phyloP scores from a whole-genome alignment of 2,888 invertebrate species.

The Zhengitettix transpicula region DNA sequence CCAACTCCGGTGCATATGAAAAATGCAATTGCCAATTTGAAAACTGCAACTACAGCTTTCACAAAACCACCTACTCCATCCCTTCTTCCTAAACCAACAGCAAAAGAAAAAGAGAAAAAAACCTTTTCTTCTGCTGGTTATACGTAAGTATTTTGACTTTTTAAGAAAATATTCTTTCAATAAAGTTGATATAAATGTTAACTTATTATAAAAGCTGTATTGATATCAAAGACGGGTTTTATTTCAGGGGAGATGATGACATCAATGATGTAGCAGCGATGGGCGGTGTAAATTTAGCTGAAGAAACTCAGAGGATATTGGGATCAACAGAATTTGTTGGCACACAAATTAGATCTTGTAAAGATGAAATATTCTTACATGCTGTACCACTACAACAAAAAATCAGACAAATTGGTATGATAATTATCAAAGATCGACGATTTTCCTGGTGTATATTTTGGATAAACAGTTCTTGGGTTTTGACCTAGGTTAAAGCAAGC shows the following conservation, averaged over 20 bases:
- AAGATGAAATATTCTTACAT: conserved; percentile 79
- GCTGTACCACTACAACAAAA: conserved; percentile 58
- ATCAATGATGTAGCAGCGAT: conserved; percentile 98
- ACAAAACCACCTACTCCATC: conserved; percentile 10
- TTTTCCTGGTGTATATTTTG: no score
- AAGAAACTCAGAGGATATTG: conserved; percentile 87
- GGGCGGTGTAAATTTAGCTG: conserved; percentile 95
- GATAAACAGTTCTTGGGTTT: no score
- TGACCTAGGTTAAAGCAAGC: no score
- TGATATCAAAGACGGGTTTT: conserved; percentile 19
- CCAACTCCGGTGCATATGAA: conserved; percentile 7
- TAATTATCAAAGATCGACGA: no score
- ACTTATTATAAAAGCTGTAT: not conserved
- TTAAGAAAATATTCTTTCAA: not conserved
- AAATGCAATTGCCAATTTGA: conserved; percentile 3
- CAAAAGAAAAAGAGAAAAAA: conserved; percentile 66
- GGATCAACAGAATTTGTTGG: conserved; percentile 81
- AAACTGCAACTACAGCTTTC: conserved; percentile 1
- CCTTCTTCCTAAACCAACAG: conserved; percentile 31
- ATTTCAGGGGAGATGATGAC: conserved; percentile 72
- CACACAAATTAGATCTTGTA: conserved; percentile 77
- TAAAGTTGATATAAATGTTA: conserved; percentile 4
- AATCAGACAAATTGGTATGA: conserved; percentile 51
- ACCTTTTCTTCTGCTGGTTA: conserved; percentile 37
- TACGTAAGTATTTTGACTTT: conserved; percentile 23